Percentiles rank a stretch among this genome's conserved stretches.
Conservation (phyloP, 2,888 invertebrate genomes). For the Gerris lacustris region DNA sequence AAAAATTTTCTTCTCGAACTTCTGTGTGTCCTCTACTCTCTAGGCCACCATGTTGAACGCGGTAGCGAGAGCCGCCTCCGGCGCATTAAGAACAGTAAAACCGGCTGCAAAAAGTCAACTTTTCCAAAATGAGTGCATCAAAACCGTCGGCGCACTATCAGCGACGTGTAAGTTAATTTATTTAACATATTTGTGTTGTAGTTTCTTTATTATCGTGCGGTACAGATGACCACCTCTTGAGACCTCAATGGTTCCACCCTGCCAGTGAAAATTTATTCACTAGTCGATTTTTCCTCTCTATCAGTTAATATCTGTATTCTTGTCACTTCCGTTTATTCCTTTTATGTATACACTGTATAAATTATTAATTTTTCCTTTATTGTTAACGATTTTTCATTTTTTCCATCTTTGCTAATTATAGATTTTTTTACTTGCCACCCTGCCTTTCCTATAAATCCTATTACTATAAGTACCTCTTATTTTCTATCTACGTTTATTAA, state of each 20-base stretch:
- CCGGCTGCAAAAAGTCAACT: conserved; percentile 39
- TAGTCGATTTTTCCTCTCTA: neutral
- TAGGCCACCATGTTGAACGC: conserved; percentile 45
- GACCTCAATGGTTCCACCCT: neutral
- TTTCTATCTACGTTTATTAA: too few species aligned
- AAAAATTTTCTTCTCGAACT: neutral
- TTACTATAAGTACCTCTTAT: too few species aligned
- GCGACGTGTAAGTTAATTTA: conserved; percentile 42
- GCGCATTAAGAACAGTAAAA: conserved; percentile 46
- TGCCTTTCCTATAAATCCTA: too few species aligned
- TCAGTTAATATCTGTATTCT: neutral
- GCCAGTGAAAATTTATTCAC: neutral
- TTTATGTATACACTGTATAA: too few species aligned
- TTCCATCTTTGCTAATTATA: too few species aligned
- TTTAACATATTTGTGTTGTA: neutral
- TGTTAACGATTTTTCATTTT: too few species aligned
- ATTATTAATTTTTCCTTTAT: too few species aligned
- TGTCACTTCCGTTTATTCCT: neutral
- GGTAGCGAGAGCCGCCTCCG: conserved; percentile 44
- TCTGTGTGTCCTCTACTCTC: conserved; percentile 20
- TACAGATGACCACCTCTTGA: neutral
- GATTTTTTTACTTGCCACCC: too few species aligned
- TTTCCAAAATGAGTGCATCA: conserved; percentile 41
- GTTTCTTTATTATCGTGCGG: neutral
- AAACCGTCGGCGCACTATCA: conserved; percentile 41